Base-by-base conservation (phyloP, 2,113 vertebrate genomes). In the Tyto alba region DNA sequence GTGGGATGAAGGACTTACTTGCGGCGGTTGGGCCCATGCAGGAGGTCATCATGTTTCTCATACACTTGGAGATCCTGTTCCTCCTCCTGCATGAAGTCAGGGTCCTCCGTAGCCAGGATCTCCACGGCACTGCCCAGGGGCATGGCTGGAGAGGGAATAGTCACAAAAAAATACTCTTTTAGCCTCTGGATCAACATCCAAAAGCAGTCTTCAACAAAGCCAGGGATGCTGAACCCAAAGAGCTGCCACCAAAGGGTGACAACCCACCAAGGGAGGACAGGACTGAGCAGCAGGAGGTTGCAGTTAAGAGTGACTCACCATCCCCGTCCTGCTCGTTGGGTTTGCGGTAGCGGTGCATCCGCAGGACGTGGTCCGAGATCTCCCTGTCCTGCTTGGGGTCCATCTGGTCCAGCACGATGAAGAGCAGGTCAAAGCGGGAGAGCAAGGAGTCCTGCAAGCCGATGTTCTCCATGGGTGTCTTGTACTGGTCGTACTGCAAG, bases 391-490 rank as follows among this genome's bases (percentile, higher is more conserved):
- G 99, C 92, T 99, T 99, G 0, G 99, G 94, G 64, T 99, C 99
- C 99, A 99, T 99, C 98, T 99, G 99, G 79, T 99, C 99, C 98
- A 99, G 97, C 97, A 99, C 97, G 25, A 99, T 99, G 97, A 99
- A 99, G 48, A 99, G 99, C 62, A 99, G 98, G 97, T 99, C 99
- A 2, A 99, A 99, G 38, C 99, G 99, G 2, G 99, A 99, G 19
- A 99, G 98, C 93, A 99, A 96, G 0, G 99, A 99, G 96, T 99
- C 99, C 98, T 99, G 99, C 20, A 99, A 98, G 45, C 99, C 99
- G 1, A 99, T 99, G 98, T 99, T 99, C 93, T 99, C 99, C 99
- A 99, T 99, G 12, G 99, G 99, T 0, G 99, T 99, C 97, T 99
- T 99, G 79, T 99, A 99, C 95, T 99, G 99, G 90, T 99, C 98